These are phyloP conservation scores for Danaus melanippus DNA, from an alignment of 1,140 invertebrate species.

Conservation along the genomic window DNA sequence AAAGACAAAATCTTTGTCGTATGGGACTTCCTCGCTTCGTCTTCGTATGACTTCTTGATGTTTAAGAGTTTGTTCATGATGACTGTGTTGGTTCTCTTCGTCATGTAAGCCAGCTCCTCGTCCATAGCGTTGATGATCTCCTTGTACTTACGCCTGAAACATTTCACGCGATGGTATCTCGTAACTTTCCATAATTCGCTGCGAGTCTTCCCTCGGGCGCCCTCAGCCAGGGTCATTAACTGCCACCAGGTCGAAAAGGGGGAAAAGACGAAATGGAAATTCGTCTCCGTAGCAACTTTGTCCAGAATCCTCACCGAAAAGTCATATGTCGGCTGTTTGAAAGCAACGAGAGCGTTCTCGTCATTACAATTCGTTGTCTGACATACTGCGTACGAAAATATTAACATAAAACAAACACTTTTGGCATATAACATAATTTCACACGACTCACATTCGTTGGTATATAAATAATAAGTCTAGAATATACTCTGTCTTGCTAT, in stretches of 20 bases:
- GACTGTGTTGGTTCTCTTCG: slow-evolving; percentile 34
- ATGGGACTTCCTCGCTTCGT: slow-evolving; percentile 27
- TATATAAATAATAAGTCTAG: too few species aligned
- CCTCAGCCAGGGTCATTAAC: slow-evolving; percentile 60
- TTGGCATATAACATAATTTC: slow-evolving; percentile 11
- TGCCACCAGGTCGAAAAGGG: slow-evolving; percentile 68
- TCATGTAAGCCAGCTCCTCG: slow-evolving; percentile 25
- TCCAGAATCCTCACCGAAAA: slow-evolving; percentile 47
- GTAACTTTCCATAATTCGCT: slow-evolving; percentile 57
- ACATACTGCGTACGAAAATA: slow-evolving; percentile 11
- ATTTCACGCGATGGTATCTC: slow-evolving; percentile 40
- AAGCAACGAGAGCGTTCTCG: slow-evolving; percentile 20
- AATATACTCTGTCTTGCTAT: too few species aligned
- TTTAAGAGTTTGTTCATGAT: slow-evolving; percentile 35
- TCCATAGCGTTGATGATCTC: slow-evolving; percentile 35
- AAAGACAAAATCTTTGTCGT: slow-evolving; percentile 31
- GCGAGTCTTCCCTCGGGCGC: slow-evolving; percentile 49
- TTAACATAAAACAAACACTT: slow-evolving; percentile 12
- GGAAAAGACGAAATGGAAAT: slow-evolving; percentile 58
- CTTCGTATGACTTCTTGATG: slow-evolving; percentile 35
- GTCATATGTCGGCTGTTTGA: slow-evolving; percentile 43
- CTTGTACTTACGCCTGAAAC: slow-evolving; percentile 37
- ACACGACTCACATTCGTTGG: too few species aligned
- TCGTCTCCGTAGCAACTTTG: slow-evolving; percentile 35
- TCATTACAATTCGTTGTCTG: slow-evolving; percentile 26